phyloP scores from a whole-genome alignment of 2,888 invertebrate species.

The Lymantria monacha region DNA sequence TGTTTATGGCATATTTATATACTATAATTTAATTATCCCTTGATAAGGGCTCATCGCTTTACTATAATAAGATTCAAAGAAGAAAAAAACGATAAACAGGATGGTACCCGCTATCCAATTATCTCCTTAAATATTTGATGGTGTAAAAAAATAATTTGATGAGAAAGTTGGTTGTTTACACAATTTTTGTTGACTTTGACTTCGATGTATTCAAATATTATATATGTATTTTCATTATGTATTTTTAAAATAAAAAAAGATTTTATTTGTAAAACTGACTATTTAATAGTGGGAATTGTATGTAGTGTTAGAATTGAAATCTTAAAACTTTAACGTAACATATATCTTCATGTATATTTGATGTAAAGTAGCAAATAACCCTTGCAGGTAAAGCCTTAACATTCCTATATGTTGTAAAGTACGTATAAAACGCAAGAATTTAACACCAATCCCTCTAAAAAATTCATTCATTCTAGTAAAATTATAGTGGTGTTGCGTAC shows the following conservation, averaged over 20 bases:
- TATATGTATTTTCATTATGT: no score
- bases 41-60: no score
- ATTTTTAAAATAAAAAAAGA: no score
- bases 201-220: neutral
- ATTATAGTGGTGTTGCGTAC: slow-evolving; percentile 43
- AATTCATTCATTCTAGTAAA: slow-evolving; percentile 44
- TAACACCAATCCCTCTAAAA: slow-evolving; percentile 44
- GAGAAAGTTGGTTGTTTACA: neutral
- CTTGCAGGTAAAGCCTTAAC: slow-evolving; percentile 4
- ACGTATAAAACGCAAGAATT: slow-evolving; percentile 38
- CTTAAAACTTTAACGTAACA: neutral
- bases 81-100: neutral
- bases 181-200: neutral
- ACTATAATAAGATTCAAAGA: no score
- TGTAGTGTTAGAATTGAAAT: neutral
- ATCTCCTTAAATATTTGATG: neutral
- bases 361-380: slow-evolving; percentile 5
- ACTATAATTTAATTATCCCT: no score
- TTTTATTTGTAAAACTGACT: no score
- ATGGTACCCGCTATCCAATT: neutral
- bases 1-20: no score
- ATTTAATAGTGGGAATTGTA: no score
- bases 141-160: neutral
- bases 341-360: neutral
- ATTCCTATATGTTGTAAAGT: slow-evolving; percentile 17